These are phyloP conservation scores for Nebria salina DNA, from an alignment of 2,888 invertebrate species.

Conservation along the genomic window DNA sequence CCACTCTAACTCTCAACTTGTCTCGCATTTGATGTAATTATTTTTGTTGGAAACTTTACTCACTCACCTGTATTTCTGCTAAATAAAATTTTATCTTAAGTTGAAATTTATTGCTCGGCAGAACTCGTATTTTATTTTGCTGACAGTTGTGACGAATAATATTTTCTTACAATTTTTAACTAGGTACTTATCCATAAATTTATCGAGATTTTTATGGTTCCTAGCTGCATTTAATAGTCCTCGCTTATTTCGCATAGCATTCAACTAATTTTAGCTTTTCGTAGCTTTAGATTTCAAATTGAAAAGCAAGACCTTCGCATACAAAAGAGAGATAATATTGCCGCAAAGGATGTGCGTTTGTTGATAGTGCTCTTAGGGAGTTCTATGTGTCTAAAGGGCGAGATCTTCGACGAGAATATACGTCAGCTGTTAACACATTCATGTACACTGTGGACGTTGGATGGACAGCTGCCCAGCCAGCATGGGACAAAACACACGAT, in stretches of 20 bases:
- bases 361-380: background rate
- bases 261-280: too few relatives aligned
- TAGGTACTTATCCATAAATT: background rate
- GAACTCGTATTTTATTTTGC: background rate
- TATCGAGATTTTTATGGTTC: background rate
- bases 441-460: background rate
- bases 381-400: background rate
- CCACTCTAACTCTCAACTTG: background rate
- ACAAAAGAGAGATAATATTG: too few relatives aligned
- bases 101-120: background rate
- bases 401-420: background rate
- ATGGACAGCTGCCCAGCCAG: background rate
- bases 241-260: too few relatives aligned
- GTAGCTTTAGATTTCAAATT: too few relatives aligned
- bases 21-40: conserved; percentile 10
- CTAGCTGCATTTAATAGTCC: background rate
- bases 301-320: too few relatives aligned
- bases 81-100: background rate
- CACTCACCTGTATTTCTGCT: background rate
- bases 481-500: background rate
- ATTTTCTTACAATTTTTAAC: background rate
- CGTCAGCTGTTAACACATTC: background rate
- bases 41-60: conserved; percentile 4
- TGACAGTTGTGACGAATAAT: background rate
- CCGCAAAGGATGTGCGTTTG: background rate